Conservation (phyloP, 2,113 vertebrate species). For the Odobenus rosmarus region DNA sequence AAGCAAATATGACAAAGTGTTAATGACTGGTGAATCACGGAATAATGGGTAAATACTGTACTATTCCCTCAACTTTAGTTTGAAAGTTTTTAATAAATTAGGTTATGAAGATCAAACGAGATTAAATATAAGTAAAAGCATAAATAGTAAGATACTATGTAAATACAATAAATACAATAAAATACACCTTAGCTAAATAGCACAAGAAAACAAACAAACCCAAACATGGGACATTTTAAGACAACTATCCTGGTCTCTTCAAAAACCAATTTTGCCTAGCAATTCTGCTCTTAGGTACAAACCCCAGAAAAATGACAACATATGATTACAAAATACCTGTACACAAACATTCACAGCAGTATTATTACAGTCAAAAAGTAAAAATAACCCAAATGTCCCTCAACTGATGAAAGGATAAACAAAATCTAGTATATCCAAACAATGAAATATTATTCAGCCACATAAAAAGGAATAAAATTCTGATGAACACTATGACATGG, state of each 20-base stretch:
- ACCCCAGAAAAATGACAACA: background rate
- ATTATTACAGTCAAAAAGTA: background rate
- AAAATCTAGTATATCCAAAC: background rate
- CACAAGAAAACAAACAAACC: background rate
- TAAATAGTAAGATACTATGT: background rate
- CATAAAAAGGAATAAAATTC: background rate
- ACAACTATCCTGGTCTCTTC: background rate
- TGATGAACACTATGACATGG: background rate
- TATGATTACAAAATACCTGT: background rate
- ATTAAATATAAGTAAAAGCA: background rate
- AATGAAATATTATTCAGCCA: background rate
- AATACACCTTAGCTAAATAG: background rate
- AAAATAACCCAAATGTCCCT: background rate
- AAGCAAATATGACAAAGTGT: slow-evolving; percentile 12
- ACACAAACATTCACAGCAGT: background rate
- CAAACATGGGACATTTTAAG: background rate
- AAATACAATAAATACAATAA: background rate
- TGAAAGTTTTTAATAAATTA: background rate
- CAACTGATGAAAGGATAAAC: background rate
- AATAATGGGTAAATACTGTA: background rate
- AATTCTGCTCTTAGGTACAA: background rate
- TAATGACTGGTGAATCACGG: background rate
- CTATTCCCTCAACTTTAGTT: background rate
- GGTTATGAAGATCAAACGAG: background rate
- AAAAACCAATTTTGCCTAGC: background rate